A percentile compares a stretch with the other conserved stretches of the same genome.
These are phyloP conservation scores for Polyommatus icarus DNA, from an alignment of 2,888 invertebrate genomes.

Conservation along the genomic window DNA sequence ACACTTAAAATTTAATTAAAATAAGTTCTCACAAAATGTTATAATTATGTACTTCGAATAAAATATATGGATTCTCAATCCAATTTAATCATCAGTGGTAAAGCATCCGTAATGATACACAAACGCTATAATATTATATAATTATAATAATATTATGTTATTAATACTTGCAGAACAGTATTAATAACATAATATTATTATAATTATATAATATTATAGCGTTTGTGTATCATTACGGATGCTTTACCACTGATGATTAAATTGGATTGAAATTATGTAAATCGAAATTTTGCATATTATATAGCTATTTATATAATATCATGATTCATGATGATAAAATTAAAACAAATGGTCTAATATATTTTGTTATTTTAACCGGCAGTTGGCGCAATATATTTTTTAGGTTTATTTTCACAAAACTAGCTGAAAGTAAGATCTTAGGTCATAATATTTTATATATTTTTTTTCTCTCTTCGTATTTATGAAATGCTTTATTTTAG, in stretches of 20 bases:
- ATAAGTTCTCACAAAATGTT: neutral
- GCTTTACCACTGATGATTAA: no score
- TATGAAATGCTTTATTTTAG: no score
- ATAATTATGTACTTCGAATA: neutral
- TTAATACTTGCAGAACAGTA: slow-evolving; percentile 16
- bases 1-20: neutral
- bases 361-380: neutral
- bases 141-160: neutral
- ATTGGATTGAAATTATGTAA: neutral
- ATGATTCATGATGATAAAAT: neutral
- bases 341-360: neutral
- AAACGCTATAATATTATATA: neutral
- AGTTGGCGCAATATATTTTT: neutral
- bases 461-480: no score
- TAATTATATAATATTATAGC: neutral
- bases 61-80: no score
- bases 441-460: no score
- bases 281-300: neutral
- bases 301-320: neutral
- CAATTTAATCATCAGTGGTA: no score
- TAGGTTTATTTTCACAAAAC: no score
- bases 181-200: neutral
- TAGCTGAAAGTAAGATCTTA: no score
- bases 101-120: no score
- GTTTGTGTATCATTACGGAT: neutral